Evolutionary conservation across 1,140 invertebrate genomes (phyloP), one percentile per base, ranked within the genome.

Genomic region (Lasaia peninsularis): DNA sequence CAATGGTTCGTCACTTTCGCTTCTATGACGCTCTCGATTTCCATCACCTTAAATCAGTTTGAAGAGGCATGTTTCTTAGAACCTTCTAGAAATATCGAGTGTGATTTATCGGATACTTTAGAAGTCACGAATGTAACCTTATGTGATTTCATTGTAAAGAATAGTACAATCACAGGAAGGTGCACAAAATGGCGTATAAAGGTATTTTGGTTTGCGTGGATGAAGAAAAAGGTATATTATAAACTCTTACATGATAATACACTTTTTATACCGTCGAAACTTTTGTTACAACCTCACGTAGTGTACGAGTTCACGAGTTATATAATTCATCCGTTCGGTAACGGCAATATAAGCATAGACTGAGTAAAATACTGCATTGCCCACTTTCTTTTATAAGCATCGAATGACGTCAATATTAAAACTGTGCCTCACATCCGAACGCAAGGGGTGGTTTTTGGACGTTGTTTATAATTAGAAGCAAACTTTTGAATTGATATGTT

Each of bases 1-100:
- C 82, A 88, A 62, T 85, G 79, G 78, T 59, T 83, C 12, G 75
- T 85, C 11, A 80, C 77, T 12, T 61, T 82, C 24, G 40, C 78
- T 2, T 70, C 74, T 20, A 71, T 73, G 4, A 58, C 65, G 1
- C 62, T 80, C 8, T 69, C 74, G 62, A 37, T 72, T 18, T 60
- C 76, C 4, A 62, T 69, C 14, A 63, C 81, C n/a, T 75, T 81
- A 21, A 75, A 79, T 61, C 69, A 74, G 48, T 83, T 77, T 34
- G 79, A 80, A 60, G 74, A 86, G 49, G 73, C 77, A 52, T 76
- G 78, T 20, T 69, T 85, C 5, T 40, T 87, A 7, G 56, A 67
- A 32, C 70, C 77, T 2, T 56, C 62, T 11, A 48, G 57, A 35
- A 44, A 64, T 7, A 56, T 76, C 9, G 44, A 56, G 14, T 85